Percentiles rank a stretch among this genome's conserved stretches.
These are phyloP conservation scores for Tragelaphus buxtoni DNA, from an alignment of 2,113 vertebrate genomes.

Conservation along the genomic window DNA sequence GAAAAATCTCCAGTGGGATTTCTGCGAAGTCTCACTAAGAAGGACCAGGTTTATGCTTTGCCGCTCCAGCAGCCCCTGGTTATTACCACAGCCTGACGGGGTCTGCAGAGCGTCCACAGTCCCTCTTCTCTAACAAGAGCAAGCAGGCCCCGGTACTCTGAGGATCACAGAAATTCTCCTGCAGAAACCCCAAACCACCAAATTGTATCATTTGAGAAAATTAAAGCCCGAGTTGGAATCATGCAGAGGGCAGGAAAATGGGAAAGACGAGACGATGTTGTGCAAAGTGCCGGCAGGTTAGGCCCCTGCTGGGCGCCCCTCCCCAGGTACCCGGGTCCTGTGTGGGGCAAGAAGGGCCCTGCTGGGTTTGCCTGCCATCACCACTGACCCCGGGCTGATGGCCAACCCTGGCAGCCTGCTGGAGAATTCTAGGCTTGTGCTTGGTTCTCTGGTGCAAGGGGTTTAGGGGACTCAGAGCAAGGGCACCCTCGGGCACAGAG, in stretches of 20 bases:
- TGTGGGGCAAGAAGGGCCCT: not conserved
- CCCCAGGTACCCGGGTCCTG: not conserved
- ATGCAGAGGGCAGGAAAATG: not conserved
- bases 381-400: not conserved
- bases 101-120: slow-evolving; percentile 38
- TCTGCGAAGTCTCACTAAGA: slow-evolving; percentile 80
- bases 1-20: slow-evolving; percentile 78
- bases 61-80: slow-evolving; percentile 10
- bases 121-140: not conserved
- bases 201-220: slow-evolving; percentile 57
- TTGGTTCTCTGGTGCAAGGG: not conserved
- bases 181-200: slow-evolving; percentile 44
- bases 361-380: not conserved
- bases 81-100: not conserved
- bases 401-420: not conserved
- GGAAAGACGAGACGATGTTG: not conserved
- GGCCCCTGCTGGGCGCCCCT: not conserved
- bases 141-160: not conserved
- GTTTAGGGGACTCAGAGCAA: not conserved
- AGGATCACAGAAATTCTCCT: slow-evolving; percentile 49
- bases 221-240: slow-evolving; percentile 32
- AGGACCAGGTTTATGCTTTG: slow-evolving; percentile 64
- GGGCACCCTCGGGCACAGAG: not conserved
- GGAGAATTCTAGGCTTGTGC: not conserved
- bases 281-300: not conserved